Percentiles rank a stretch among this genome's conserved stretches.
These are phyloP conservation scores for Lysandra bellargus DNA, from an alignment of 2,888 invertebrate genomes.

Conservation along the genomic window DNA sequence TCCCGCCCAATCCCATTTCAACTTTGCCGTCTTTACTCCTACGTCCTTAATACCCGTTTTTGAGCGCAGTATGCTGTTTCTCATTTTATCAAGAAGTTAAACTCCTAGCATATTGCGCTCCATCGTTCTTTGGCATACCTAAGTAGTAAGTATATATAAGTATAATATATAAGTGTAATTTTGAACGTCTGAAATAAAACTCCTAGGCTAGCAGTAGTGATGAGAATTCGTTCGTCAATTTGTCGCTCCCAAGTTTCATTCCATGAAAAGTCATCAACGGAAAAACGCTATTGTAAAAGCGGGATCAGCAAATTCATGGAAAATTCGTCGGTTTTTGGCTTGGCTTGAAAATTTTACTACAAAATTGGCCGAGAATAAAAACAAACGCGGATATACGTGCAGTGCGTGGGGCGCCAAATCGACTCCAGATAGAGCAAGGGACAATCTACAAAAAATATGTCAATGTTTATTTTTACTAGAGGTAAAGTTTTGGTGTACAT, in stretches of 20 bases:
- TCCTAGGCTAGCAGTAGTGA: not conserved
- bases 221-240: not conserved
- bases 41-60: too few species aligned
- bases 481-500: not conserved
- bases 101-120: too few species aligned
- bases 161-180: not conserved
- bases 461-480: not conserved
- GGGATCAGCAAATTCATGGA: slow-evolving; percentile 13
- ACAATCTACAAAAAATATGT: not conserved
- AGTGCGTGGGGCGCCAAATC: not conserved
- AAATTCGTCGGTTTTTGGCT: not conserved
- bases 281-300: not conserved
- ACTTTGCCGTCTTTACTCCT: too few species aligned
- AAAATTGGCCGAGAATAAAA: not conserved
- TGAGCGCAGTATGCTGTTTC: too few species aligned
- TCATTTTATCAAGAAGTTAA: too few species aligned
- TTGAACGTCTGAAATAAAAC: not conserved
- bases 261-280: not conserved
- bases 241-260: not conserved
- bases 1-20: too few species aligned
- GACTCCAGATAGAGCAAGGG: not conserved
- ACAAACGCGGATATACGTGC: not conserved
- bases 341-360: slow-evolving; percentile 2
- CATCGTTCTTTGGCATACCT: too few species aligned
- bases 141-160: too few species aligned